These are phyloP conservation scores for Dinomys branickii DNA, from an alignment of 2,113 vertebrate genomes.

Conservation along the genomic window DNA sequence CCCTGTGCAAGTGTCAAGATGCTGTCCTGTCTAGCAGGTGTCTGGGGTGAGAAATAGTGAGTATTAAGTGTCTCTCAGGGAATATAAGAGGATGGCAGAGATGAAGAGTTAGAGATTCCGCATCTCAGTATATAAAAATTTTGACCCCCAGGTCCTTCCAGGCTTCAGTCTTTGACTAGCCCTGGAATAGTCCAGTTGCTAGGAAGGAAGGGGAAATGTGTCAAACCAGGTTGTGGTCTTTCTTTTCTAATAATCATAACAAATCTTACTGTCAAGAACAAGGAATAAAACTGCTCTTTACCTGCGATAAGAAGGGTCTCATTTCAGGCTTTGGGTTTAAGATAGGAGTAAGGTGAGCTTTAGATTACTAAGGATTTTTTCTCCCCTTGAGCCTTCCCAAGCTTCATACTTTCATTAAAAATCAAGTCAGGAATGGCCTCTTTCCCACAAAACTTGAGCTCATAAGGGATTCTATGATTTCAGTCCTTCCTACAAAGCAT, in stretches of 20 bases:
- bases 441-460: neutral
- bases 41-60: neutral
- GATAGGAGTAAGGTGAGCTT: neutral
- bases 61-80: neutral
- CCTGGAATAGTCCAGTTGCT: neutral
- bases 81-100: neutral
- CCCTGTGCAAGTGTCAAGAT: neutral
- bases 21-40: neutral
- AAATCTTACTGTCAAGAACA: neutral
- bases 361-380: neutral
- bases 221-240: neutral
- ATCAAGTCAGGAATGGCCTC: neutral
- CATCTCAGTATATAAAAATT: neutral
- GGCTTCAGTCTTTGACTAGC: neutral
- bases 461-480: neutral
- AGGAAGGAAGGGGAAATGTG: neutral
- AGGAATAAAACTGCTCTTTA: neutral
- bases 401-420: neutral
- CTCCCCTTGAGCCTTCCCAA: neutral
- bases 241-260: neutral
- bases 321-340: slow-evolving; percentile 48
- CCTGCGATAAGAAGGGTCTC: neutral
- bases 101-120: neutral
- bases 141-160: neutral
- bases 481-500: neutral